Evolutionary conservation across 2,797 vertebrate genomes (phyloP).

Genomic region (Helarctos malayanus): DNA sequence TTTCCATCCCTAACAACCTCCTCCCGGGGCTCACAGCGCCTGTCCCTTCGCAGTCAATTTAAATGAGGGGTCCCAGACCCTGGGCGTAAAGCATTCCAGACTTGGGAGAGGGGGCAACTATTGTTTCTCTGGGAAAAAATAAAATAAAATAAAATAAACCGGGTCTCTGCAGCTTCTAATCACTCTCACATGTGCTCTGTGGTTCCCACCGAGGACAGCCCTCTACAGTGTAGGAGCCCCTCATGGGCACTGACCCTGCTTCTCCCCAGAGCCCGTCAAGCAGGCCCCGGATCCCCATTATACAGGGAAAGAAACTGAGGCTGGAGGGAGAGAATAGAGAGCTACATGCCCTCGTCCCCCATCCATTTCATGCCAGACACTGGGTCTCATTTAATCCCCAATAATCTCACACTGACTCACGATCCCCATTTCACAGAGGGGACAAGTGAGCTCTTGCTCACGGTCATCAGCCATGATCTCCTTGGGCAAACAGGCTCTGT

Average conservation of each 20-base stretch:
- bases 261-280: neutral
- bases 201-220: conserved; percentile 67
- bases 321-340: neutral
- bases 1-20: conserved; percentile 92
- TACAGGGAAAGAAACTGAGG: neutral
- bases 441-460: neutral
- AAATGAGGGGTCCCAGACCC: conserved; percentile 94
- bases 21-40: conserved; percentile 87
- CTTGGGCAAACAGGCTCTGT: neutral
- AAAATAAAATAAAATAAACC: conserved; percentile 86
- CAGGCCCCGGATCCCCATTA: neutral
- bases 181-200: conserved; percentile 94
- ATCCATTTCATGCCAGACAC: neutral
- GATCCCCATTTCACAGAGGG: conserved; percentile 31
- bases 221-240: conserved; percentile 53
- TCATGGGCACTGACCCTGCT: neutral
- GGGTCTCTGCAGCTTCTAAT: conserved; percentile 92
- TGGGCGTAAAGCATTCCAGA: conserved; percentile 92
- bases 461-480: neutral
- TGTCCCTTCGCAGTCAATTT: conserved; percentile 94
- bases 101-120: conserved; percentile 91
- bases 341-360: neutral
- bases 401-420: no score
- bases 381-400: neutral
- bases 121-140: conserved; percentile 91